These are phyloP conservation scores for Gymnogyps californianus DNA, from an alignment of 2,113 vertebrate species.

Conservation along the genomic window DNA sequence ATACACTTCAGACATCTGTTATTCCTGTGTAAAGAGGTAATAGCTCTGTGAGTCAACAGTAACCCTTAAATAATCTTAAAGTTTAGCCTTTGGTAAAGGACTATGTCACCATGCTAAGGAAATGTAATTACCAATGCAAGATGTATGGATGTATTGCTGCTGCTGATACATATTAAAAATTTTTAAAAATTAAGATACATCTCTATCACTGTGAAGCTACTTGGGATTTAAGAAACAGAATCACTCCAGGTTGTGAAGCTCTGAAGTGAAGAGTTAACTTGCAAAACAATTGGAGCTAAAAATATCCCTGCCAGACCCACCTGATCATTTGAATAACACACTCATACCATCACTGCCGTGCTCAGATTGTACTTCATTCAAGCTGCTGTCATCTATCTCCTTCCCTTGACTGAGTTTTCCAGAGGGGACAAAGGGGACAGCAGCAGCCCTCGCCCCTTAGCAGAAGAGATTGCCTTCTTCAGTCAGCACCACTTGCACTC, in stretches of 20 bases:
- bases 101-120: background rate
- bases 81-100: background rate
- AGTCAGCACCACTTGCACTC: background rate
- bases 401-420: background rate
- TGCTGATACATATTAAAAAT: background rate
- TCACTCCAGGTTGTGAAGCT: background rate
- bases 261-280: background rate
- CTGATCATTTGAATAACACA: background rate
- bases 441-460: background rate
- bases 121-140: background rate
- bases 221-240: background rate
- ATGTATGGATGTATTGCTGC: background rate
- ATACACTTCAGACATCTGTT: background rate
- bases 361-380: background rate
- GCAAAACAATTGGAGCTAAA: background rate
- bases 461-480: background rate
- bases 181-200: accelerated
- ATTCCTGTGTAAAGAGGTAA: background rate
- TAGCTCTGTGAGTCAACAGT: background rate
- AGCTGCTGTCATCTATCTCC: background rate
- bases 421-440: background rate
- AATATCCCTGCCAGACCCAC: background rate
- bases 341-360: background rate
- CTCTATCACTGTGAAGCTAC: background rate
- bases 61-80: background rate